Percentiles rank a stretch among this genome's conserved stretches.
These are phyloP conservation scores for Athene noctua DNA, from an alignment of 2,113 vertebrate species.

Conservation along the genomic window DNA sequence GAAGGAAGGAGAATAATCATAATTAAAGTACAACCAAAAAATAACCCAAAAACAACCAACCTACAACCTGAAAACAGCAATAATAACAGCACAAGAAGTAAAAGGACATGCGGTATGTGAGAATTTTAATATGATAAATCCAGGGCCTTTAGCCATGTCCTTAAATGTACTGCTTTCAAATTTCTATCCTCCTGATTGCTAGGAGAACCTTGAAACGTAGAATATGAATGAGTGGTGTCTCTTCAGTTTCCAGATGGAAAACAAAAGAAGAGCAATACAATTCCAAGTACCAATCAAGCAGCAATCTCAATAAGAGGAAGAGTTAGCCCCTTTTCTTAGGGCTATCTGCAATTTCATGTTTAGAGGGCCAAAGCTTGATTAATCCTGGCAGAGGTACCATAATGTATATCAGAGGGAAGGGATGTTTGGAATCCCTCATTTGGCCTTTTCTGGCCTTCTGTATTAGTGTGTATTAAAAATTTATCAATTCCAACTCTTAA, in stretches of 20 bases:
- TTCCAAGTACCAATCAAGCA: background rate
- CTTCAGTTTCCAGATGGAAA: background rate
- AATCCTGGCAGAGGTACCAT: background rate
- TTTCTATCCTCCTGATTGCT: background rate
- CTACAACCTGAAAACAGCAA: background rate
- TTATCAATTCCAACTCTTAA: background rate
- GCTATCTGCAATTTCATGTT: background rate
- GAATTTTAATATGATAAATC: background rate
- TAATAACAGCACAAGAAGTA: background rate
- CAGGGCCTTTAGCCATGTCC: background rate
- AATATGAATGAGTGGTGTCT: background rate
- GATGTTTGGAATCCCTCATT: background rate
- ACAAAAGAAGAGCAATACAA: background rate
- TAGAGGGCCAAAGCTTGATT: background rate
- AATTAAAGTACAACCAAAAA: background rate
- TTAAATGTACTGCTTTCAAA: background rate
- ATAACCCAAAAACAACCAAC: no score
- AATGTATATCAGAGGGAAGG: background rate
- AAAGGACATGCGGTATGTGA: background rate
- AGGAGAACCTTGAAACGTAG: background rate
- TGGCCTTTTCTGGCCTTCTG: background rate
- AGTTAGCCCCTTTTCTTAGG: background rate
- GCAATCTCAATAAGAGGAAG: background rate
- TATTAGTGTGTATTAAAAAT: background rate
- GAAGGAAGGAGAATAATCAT: background rate